These are phyloP conservation scores for Callyntrura sp. DNA, from an alignment of 2,888 invertebrate genomes.

Conservation along the genomic window DNA sequence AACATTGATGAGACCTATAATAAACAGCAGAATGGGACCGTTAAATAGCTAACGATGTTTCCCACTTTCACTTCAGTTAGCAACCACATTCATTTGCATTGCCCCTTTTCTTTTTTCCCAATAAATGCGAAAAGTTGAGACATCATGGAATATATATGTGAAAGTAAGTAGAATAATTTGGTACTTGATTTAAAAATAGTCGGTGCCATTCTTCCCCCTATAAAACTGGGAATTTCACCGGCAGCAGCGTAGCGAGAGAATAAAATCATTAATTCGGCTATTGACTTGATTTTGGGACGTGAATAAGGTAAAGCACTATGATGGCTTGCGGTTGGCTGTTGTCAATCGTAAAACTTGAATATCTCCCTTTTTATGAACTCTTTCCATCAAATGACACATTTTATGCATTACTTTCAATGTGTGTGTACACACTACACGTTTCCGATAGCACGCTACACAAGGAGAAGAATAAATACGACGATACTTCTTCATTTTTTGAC, in stretches of 20 bases:
- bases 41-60: no score
- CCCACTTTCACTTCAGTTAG: no score
- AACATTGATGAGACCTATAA: no score
- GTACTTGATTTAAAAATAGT: not conserved
- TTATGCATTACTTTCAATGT: not conserved
- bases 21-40: no score
- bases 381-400: no score
- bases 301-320: not conserved
- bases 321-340: no score
- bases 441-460: not conserved
- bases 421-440: no score
- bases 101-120: conserved; percentile 12
- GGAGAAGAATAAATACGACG: no score
- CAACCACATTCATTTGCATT: conserved; percentile 44
- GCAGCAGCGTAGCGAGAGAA: not conserved
- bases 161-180: not conserved
- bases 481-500: not conserved
- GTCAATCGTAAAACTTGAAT: no score
- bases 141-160: not conserved
- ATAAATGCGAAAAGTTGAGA: conserved; percentile 2
- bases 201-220: no score
- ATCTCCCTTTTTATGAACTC: no score
- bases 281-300: not conserved
- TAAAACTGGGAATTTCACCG: no score
- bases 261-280: not conserved